A percentile compares a stretch with the other conserved stretches of the same genome.
Conservation (phyloP, 1,140 invertebrate genomes). For the Camponotus floridanus region DNA sequence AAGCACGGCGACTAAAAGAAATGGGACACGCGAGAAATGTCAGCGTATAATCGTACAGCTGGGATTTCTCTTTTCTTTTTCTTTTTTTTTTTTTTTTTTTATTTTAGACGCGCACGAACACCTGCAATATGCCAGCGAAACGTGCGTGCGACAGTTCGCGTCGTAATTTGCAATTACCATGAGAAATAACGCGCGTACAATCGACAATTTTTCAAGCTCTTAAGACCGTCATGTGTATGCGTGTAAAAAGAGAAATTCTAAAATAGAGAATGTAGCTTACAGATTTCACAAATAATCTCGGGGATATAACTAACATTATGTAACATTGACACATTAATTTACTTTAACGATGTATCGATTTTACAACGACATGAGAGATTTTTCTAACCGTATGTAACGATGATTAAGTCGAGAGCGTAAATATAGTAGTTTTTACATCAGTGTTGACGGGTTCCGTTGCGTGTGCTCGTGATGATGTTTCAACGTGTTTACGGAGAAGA, state of each 20-base stretch:
- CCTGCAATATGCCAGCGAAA: constrained; percentile 27
- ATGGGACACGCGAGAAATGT: constrained; percentile 52
- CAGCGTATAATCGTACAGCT: constrained; percentile 54
- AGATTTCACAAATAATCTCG: constrained; percentile 17
- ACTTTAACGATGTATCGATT: constrained; percentile 7
- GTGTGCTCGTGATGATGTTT: constrained; percentile 2
- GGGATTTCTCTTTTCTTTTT: neutral
- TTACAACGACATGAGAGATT: neutral
- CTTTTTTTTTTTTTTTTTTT: neutral
- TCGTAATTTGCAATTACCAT: constrained; percentile 32
- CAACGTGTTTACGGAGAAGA: neutral
- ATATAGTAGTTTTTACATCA: neutral
- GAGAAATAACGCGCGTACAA: constrained; percentile 25
- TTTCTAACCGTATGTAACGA: neutral
- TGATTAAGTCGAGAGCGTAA: constrained; percentile 8
- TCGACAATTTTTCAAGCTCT: constrained; percentile 1
- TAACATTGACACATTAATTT: constrained; percentile 5
- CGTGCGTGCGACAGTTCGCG: constrained; percentile 15
- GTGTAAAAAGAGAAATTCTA: neutral
- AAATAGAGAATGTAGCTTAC: neutral
- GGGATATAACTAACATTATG: neutral
- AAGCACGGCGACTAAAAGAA: constrained; percentile 48
- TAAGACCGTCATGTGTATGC: neutral
- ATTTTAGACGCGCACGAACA: neutral
- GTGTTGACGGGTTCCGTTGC: neutral